Evolutionary conservation across 2,888 invertebrate species (phyloP).

Genomic region (Acanthoscelides obtectus): DNA sequence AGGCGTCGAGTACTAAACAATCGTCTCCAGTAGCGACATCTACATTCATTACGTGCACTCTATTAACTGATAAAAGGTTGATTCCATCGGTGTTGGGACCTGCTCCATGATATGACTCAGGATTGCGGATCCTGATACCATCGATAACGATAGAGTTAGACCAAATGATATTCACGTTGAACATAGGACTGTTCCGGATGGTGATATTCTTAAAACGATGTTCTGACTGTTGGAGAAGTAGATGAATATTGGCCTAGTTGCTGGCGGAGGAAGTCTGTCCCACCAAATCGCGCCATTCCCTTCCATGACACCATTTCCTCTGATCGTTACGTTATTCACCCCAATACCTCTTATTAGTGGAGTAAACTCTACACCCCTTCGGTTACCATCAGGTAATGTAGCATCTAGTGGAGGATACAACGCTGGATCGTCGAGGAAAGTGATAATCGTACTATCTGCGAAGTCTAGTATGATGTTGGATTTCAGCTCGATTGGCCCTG

Average conservation of each 20-base stretch:
- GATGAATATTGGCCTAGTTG: background rate
- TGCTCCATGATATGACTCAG: background rate
- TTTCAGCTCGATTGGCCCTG: no score
- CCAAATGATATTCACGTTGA: background rate
- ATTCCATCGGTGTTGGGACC: background rate
- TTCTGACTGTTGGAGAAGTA: background rate
- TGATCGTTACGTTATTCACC: background rate
- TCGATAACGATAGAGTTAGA: background rate
- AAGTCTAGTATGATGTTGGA: background rate
- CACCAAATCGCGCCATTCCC: background rate
- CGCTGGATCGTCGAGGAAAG: no score
- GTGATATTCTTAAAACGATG: background rate
- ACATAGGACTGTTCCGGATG: no score
- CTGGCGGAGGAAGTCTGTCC: background rate
- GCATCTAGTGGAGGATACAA: no score
- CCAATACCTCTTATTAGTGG: background rate
- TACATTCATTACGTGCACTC: no score
- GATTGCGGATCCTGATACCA: no score
- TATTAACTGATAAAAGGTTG: background rate
- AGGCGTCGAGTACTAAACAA: no score
- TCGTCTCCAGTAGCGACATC: no score
- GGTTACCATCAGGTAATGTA: no score
- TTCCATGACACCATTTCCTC: background rate
- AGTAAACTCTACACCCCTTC: background rate
- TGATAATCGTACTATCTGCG: background rate